These are phyloP conservation scores for Myiopsitta monachus DNA, from an alignment of 2,113 vertebrate genomes.

Conservation along the genomic window DNA sequence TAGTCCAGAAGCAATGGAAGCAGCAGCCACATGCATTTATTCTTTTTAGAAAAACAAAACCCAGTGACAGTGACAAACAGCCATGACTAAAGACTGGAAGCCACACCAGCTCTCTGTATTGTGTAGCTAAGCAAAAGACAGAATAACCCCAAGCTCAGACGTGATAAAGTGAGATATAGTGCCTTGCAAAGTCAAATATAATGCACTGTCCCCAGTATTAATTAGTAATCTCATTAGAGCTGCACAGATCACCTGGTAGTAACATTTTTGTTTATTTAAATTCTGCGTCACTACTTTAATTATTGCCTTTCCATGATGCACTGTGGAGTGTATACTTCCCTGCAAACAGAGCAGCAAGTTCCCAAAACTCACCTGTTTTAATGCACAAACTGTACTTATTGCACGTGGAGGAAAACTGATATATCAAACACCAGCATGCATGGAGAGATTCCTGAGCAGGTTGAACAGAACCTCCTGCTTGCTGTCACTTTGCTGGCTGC, in stretches of 20 bases:
- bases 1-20: background rate
- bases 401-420: background rate
- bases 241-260: conserved; percentile 11
- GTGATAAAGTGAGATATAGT: background rate
- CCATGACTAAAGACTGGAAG: background rate
- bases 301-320: conserved; percentile 44
- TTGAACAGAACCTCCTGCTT: background rate
- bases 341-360: background rate
- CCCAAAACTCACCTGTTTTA: background rate
- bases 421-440: background rate
- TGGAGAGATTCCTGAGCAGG: background rate
- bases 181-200: background rate
- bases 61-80: background rate
- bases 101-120: background rate
- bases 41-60: background rate
- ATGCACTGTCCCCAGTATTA: background rate
- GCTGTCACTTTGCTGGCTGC: background rate
- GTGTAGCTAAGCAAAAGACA: background rate
- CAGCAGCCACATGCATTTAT: background rate
- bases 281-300: conserved; percentile 22
- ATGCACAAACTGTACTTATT: background rate
- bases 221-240: background rate
- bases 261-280: conserved; percentile 23
- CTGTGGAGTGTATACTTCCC: background rate
- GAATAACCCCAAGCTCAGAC: background rate